Base-by-base conservation (phyloP, 2,113 vertebrate genomes). In the Trogon melanurus region DNA sequence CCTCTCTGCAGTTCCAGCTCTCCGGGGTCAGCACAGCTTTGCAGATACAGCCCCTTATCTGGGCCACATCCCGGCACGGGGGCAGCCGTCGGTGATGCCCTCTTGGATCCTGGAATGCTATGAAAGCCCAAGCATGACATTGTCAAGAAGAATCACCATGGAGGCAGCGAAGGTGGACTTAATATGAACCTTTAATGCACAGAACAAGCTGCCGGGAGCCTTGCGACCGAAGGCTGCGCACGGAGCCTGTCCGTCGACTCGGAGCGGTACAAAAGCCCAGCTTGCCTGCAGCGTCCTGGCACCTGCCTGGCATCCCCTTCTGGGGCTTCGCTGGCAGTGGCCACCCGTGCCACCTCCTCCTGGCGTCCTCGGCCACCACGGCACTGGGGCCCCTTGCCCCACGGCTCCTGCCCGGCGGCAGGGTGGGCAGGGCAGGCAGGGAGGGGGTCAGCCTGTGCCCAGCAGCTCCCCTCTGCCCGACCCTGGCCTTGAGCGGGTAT, bases 141-240 rank as follows among this genome's bases (percentile, higher is more conserved):
- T 3, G 6, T 22, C 53, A 14, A 48, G 60, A 98, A 98, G 80
- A 97, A 98, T 96, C 14, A 97, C 87, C 88, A 96, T 45, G 20
- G 94, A 98, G 89, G 83, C 97, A 93, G 72, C 1, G 4, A 70
- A 76, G 67, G 80, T 96, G 98, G 97, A 97, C 97, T 97, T 81
- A 91, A 97, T 96, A 97, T 91, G 97, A 98, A 97, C 54, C 97
- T 98, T 98, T 98, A 98, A 98, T 98, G 97, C 97, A 97, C 97
- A 95, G 97, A 88, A 96, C 96, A 85, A 94, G 97, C 97, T 96
- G 95, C 88, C 73, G 82, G 95, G 94, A 94, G 92, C 97, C 95
- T 95, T 87, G 92, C 23, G 5, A 89, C 93, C 18, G 32, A 76
- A 96, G 95, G 96, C 94, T 84, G 96, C 53, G 4, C 87, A 17